These are phyloP conservation scores for Lingula anatina DNA, from an alignment of 2,888 invertebrate species.

Conservation along the genomic window DNA sequence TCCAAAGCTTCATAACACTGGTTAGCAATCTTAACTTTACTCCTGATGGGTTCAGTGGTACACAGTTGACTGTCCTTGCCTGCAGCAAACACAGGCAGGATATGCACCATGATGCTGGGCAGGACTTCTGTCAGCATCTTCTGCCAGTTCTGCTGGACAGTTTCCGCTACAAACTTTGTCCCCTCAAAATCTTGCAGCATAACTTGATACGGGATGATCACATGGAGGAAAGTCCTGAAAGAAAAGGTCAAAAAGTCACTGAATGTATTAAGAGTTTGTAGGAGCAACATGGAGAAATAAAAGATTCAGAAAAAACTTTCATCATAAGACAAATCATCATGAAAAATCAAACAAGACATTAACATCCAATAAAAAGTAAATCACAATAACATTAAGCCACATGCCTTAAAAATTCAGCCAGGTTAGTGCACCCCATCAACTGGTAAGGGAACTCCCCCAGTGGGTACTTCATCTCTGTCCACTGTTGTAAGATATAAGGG, in stretches of 20 bases:
- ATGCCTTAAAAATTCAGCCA: slow-evolving; percentile 30
- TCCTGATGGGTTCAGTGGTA: no score
- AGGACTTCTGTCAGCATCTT: slow-evolving; percentile 22
- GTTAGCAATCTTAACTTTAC: no score
- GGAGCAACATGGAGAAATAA: slow-evolving; percentile 1
- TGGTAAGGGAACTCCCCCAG: slow-evolving; percentile 31
- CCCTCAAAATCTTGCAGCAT: slow-evolving; percentile 16
- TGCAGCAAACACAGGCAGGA: slow-evolving; percentile 41
- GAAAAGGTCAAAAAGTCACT: no score
- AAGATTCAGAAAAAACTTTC: neutral
- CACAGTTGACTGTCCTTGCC: no score
- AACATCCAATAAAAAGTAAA: no score
- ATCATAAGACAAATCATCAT: neutral
- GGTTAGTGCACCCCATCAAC: slow-evolving; percentile 19
- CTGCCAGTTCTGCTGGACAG: slow-evolving; percentile 12
- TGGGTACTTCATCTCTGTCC: slow-evolving; percentile 24
- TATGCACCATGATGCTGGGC: slow-evolving; percentile 31
- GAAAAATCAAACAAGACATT: no score
- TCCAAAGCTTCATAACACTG: no score
- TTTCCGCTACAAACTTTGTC: slow-evolving; percentile 15
- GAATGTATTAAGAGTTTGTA: no score
- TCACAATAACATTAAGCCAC: slow-evolving; percentile 3
- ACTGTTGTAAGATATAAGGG: slow-evolving; percentile 34
- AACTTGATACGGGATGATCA: slow-evolving; percentile 31
- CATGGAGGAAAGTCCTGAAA: slow-evolving; percentile 18